Base-by-base conservation (phyloP, 2,113 vertebrate genomes). In the Calyptommatus sinebrachiatus region DNA sequence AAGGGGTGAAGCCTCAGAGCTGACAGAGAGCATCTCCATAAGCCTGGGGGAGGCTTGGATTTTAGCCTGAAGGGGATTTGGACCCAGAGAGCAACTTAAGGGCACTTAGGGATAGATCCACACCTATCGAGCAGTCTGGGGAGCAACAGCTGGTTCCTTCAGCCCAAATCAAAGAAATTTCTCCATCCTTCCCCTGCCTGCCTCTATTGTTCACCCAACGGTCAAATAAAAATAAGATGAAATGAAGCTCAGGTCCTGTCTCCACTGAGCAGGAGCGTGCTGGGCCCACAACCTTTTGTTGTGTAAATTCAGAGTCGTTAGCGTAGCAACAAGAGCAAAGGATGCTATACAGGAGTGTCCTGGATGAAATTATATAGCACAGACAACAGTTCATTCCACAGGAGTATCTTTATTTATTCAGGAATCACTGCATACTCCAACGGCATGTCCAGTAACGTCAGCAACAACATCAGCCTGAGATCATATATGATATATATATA, bases 41-140 rank as follows among this genome's bases (percentile, higher is more conserved):
- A 87, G 61, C 82, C 57, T 72, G 41, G 81, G 70, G 88, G 80
- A 87, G 76, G 84, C 84, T 90, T 89, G 89, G 90, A 87, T 87
- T 66, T 83, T 84, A 86, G 73, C 83, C 57, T 71, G 79, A 76
- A 11, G 70, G 73, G 65, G 66, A 86, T 86, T 41, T 84, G 89
- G 89, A 91, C 62, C 83, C 0, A 0, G 24, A 71, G 79, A 10
- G 83, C 71, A 71, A 62, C 79, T 85, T 80, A 81, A 84, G 69
- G 72, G 20, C 46, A 26, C 79, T 77, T 68, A 4, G 28, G 10
- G 45, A 41, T 9, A 57, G 53, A 12, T 16, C 14, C 5, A 18
- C 53, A 57, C 53, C 4, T 16, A 18, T 18, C 35, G 2, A 18
- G 16, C 53, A 84, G 82, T 86, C 82, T 86, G 84, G 68, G 77